A percentile compares a stretch with the other conserved stretches of the same genome.
These are phyloP conservation scores for Ibycter americanus DNA, from an alignment of 2,797 vertebrate genomes.

Conservation along the genomic window DNA sequence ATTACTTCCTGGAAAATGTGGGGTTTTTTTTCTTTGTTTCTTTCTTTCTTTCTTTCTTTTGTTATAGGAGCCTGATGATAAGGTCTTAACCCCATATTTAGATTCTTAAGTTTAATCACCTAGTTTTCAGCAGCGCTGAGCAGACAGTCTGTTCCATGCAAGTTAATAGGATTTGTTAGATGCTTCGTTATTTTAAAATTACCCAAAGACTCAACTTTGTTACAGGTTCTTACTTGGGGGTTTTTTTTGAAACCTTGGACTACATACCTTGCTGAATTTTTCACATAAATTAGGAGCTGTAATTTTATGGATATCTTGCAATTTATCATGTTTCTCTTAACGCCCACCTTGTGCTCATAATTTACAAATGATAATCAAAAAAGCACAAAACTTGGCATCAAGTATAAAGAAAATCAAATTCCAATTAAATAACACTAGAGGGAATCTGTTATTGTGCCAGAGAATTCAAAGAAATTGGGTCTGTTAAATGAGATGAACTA, in stretches of 20 bases:
- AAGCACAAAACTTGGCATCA: neutral
- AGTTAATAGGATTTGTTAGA: neutral
- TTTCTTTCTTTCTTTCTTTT: neutral
- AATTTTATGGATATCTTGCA: neutral
- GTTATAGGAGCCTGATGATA: neutral
- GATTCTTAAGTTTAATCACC: neutral
- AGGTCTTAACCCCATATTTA: neutral
- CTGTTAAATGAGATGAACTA: neutral
- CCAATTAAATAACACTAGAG: neutral
- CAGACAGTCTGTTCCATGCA: neutral
- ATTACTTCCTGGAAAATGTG: neutral
- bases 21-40: neutral
- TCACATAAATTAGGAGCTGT: neutral
- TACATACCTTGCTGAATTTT: neutral
- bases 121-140: neutral
- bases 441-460: neutral
- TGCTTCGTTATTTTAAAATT: neutral
- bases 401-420: neutral
- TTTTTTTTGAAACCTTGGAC: neutral
- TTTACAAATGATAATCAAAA: neutral
- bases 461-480: neutral
- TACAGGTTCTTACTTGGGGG: neutral
- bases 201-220: neutral
- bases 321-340: neutral
- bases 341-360: neutral